Evolutionary conservation across 1,140 invertebrate species (phyloP).

Genomic region (Saccostrea glomerata): DNA sequence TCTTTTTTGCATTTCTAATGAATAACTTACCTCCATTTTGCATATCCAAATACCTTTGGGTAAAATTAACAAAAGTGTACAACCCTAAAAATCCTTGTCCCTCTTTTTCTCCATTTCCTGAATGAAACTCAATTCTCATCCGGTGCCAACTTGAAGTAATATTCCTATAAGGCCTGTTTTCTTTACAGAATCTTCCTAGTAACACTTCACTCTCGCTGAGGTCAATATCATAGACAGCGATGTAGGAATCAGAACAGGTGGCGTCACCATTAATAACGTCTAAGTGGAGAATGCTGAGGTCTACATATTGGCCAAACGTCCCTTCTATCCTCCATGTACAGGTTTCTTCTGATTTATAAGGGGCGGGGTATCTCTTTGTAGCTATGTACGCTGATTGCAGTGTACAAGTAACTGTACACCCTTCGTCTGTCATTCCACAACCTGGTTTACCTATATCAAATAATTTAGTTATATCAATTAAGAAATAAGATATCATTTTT

Average conservation of each 20-base stretch:
- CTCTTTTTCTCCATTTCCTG: neutral
- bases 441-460: constrained; percentile 46
- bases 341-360: neutral
- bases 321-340: constrained; percentile 57
- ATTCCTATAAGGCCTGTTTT: constrained; percentile 28
- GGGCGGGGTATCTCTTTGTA: constrained; percentile 45
- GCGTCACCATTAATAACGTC: constrained; percentile 41
- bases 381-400: constrained; percentile 46
- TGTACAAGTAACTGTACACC: constrained; percentile 46
- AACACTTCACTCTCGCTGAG: neutral
- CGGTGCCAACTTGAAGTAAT: constrained; percentile 53
- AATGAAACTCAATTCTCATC: constrained; percentile 49
- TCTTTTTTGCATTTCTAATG: too few relatives aligned
- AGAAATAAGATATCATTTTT: too few relatives aligned
- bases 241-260: constrained; percentile 44
- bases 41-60: constrained; percentile 24
- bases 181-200: constrained; percentile 43
- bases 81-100: constrained; percentile 50
- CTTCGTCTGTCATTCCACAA: constrained; percentile 36
- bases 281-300: constrained; percentile 38
- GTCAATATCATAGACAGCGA: constrained; percentile 47
- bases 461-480: too few relatives aligned
- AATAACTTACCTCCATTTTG: constrained; percentile 32
- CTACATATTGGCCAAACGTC: constrained; percentile 46
- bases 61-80: constrained; percentile 48